Evolutionary conservation across 2,888 invertebrate genomes (phyloP).

Genomic region (Salticus scenicus): DNA sequence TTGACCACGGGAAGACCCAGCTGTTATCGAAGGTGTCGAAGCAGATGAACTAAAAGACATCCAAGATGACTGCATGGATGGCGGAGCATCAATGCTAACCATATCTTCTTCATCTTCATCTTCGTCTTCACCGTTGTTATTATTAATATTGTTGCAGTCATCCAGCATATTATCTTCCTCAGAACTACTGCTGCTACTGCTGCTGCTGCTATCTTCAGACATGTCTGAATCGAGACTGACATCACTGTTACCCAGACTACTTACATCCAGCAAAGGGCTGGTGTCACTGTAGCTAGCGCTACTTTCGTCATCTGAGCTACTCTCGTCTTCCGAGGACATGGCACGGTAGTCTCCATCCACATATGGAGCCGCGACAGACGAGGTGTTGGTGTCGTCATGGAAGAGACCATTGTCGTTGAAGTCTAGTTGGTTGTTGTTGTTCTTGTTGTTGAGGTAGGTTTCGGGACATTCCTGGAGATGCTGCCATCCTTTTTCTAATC

Average conservation of each 20-base stretch:
- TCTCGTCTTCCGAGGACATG: slow-evolving; percentile 55
- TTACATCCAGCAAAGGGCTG: slow-evolving; percentile 63
- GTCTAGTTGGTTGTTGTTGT: slow-evolving; percentile 51
- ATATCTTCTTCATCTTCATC: slow-evolving; percentile 53
- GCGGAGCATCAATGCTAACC: slow-evolving; percentile 39
- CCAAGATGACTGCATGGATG: slow-evolving; percentile 55
- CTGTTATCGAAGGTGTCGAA: slow-evolving; percentile 29
- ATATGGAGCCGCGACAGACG: slow-evolving; percentile 39
- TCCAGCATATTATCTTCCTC: slow-evolving; percentile 34
- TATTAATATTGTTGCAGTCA: slow-evolving; percentile 33
- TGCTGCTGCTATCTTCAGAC: slow-evolving; percentile 45
- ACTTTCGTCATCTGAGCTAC: slow-evolving; percentile 60
- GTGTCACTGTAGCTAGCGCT: slow-evolving; percentile 63
- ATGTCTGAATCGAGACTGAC: slow-evolving; percentile 46
- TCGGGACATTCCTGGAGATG: slow-evolving; percentile 60
- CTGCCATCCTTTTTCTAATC: slow-evolving; percentile 62
- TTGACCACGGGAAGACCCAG: slow-evolving; percentile 37
- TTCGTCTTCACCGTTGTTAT: slow-evolving; percentile 46
- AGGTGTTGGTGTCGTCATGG: slow-evolving; percentile 53
- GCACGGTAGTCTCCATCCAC: slow-evolving; percentile 59
- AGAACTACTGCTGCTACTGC: slow-evolving; percentile 35
- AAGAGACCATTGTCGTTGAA: slow-evolving; percentile 34
- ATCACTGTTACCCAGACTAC: slow-evolving; percentile 58
- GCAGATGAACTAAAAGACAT: slow-evolving; percentile 57
- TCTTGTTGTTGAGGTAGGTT: slow-evolving; percentile 54